Percentiles rank a stretch among this genome's conserved stretches.
Conservation (phyloP, 2,888 invertebrate species). For the Augochlorella aurata region DNA sequence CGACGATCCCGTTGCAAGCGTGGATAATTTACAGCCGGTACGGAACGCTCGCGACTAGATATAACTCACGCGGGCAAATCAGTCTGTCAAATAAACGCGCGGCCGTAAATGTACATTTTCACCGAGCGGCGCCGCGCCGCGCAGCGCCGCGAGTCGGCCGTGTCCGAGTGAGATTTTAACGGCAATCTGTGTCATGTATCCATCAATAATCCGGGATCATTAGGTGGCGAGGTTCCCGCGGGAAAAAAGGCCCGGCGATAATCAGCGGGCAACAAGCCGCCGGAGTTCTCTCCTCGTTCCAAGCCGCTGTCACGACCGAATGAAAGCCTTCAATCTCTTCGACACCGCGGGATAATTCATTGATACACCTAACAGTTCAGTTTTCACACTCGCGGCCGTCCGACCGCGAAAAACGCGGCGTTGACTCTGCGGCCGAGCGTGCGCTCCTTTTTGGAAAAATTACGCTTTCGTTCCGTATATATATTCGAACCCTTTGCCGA, state of each 20-base stretch:
- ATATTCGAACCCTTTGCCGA: too few species aligned
- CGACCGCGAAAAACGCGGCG: not conserved
- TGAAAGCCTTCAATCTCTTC: not conserved
- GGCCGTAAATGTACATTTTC: slow-evolving; percentile 56
- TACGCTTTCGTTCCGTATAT: too few species aligned
- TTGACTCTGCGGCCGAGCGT: too few species aligned
- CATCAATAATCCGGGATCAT: slow-evolving; percentile 53
- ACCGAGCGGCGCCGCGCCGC: slow-evolving; percentile 15
- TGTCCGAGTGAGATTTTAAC: slow-evolving; percentile 57
- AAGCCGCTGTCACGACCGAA: not conserved
- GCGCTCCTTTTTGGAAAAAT: too few species aligned
- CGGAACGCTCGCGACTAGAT: slow-evolving; percentile 37
- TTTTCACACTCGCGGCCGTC: not conserved
- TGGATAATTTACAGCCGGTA: slow-evolving; percentile 58
- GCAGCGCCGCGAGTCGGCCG: slow-evolving; percentile 18
- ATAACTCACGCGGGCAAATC: slow-evolving; percentile 58
- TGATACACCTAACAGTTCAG: slow-evolving; percentile 1
- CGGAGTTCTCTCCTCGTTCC: slow-evolving; percentile 6
- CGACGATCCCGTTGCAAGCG: slow-evolving; percentile 55
- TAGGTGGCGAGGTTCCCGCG: slow-evolving; percentile 15
- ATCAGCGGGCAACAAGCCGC: slow-evolving; percentile 18
- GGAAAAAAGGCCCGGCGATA: slow-evolving; percentile 8
- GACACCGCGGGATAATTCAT: slow-evolving; percentile 12
- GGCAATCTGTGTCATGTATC: slow-evolving; percentile 53
- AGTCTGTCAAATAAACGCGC: slow-evolving; percentile 55